These are phyloP conservation scores for Tuta absoluta DNA, from an alignment of 2,888 invertebrate genomes.

Conservation along the genomic window DNA sequence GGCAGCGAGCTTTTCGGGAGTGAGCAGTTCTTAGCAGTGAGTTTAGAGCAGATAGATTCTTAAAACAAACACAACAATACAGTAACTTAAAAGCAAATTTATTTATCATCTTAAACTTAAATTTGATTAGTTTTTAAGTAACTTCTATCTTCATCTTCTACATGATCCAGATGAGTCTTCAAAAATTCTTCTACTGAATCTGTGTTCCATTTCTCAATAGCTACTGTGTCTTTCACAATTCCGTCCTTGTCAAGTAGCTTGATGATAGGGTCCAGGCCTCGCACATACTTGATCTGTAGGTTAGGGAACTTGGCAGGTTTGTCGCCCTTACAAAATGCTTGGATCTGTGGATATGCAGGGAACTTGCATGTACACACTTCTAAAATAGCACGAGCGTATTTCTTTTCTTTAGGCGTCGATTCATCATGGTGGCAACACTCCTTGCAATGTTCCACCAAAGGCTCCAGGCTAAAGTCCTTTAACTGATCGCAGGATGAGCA, in stretches of 20 bases:
- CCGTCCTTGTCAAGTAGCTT: conserved; percentile 93
- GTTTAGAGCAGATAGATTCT: background rate
- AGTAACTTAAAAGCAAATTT: conserved; percentile 3
- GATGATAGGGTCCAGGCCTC: conserved; percentile 96
- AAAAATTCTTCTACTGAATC: conserved; percentile 98
- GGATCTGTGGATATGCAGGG: conserved; percentile 98
- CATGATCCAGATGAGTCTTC: conserved; percentile 89
- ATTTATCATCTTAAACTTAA: conserved; percentile 44
- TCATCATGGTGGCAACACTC: conserved; percentile 91
- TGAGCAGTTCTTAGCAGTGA: no score
- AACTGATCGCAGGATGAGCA: conserved; percentile 95
- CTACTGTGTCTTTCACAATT: conserved; percentile 92
- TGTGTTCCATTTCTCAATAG: conserved; percentile 99
- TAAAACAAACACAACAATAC: background rate
- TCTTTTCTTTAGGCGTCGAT: conserved; percentile 83
- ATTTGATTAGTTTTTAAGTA: conserved; percentile 83
- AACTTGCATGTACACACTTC: conserved; percentile 99
- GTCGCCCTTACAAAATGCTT: conserved; percentile 98
- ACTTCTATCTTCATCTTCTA: conserved; percentile 78
- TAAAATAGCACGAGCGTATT: conserved; percentile 94
- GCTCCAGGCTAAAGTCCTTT: conserved; percentile 86
- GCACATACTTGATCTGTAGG: conserved; percentile 94
- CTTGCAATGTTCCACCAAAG: conserved; percentile 85
- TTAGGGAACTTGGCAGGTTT: conserved; percentile 94
- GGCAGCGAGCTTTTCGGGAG: no score